These are phyloP conservation scores for Darevskia nairensis DNA, from an alignment of 2,797 vertebrate species.

Conservation along the genomic window DNA sequence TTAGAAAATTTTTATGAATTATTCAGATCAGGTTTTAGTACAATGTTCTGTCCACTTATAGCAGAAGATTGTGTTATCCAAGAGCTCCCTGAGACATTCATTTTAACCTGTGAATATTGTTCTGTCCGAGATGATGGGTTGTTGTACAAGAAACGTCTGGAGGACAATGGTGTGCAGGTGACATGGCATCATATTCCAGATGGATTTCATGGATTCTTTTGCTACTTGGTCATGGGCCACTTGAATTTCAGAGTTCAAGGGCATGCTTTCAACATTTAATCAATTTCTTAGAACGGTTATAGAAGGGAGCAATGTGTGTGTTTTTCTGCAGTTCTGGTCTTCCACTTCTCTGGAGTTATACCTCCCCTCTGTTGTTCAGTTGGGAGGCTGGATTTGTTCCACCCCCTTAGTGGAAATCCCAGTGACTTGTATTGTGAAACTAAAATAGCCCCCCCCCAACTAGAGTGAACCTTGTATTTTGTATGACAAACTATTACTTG, in stretches of 20 bases:
- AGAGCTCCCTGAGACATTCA: conserved; percentile 74
- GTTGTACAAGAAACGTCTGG: conserved; percentile 81
- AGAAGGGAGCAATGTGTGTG: not conserved
- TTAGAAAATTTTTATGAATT: conserved; percentile 74
- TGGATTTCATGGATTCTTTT: conserved; percentile 83
- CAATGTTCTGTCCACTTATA: conserved; percentile 79
- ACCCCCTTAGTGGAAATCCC: too few species aligned
- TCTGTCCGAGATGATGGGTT: conserved; percentile 81
- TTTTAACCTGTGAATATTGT: conserved; percentile 82
- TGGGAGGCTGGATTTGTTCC: too few species aligned
- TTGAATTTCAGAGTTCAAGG: conserved; percentile 58
- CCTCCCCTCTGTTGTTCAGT: too few species aligned
- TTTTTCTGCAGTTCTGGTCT: not conserved
- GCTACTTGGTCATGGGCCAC: conserved; percentile 71
- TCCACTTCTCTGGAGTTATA: not conserved
- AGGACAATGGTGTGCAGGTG: conserved; percentile 78
- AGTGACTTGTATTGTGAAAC: too few species aligned
- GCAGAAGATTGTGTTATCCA: conserved; percentile 72
- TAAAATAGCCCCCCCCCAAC: too few species aligned
- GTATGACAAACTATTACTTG: too few species aligned
- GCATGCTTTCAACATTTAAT: conserved; percentile 45
- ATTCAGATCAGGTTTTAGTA: conserved; percentile 66
- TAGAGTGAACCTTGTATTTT: too few species aligned
- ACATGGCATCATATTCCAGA: conserved; percentile 80
- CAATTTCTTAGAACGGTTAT: conserved; percentile 62